Evolutionary conservation across 1,140 invertebrate genomes (phyloP).

Genomic region (Armadillidium nasatum): DNA sequence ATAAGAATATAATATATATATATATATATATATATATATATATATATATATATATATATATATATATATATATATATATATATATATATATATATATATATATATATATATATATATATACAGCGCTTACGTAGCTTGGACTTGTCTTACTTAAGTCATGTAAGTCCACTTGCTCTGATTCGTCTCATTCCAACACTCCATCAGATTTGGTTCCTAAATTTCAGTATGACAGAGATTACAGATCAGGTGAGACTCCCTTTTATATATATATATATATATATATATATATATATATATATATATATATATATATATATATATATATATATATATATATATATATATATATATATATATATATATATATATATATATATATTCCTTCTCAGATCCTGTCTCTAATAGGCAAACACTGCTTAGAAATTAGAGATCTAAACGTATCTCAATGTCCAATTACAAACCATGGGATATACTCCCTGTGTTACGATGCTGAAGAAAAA

Average conservation of each 20-base stretch:
- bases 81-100: background rate
- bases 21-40: constrained; percentile 11
- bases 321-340: no score
- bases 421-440: background rate
- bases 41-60: constrained; percentile 11
- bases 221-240: background rate
- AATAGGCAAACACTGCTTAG: background rate
- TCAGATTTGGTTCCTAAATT: background rate
- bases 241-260: background rate
- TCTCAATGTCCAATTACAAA: background rate
- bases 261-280: no score
- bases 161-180: background rate
- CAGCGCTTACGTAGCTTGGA: background rate
- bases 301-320: no score
- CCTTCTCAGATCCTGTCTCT: background rate
- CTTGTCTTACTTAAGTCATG: background rate
- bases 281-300: no score
- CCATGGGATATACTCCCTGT: background rate
- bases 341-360: no score
- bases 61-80: constrained; percentile 1
- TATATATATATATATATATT: background rate
- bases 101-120: background rate
- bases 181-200: background rate
- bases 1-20: background rate
- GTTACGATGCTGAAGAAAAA: background rate